Evolutionary conservation across 2,888 invertebrate species (phyloP).

Genomic region (Graphium colonna): DNA sequence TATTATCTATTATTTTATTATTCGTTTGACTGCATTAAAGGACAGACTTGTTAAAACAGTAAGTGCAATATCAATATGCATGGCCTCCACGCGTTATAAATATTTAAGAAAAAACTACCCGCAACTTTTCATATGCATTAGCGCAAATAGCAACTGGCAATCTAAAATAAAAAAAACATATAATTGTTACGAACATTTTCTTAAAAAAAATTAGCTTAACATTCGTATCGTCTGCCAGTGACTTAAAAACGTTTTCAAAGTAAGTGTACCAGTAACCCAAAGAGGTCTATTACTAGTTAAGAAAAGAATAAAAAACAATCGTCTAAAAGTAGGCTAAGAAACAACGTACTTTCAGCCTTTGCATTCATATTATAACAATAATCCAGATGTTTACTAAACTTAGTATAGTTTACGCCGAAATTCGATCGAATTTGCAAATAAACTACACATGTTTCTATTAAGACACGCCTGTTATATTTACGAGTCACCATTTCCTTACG

Average conservation of each 20-base stretch:
- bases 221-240: too few species aligned
- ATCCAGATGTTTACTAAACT: background rate
- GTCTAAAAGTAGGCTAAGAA: background rate
- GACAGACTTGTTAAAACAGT: background rate
- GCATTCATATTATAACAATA: background rate
- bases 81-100: background rate
- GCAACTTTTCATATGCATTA: background rate
- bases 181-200: background rate
- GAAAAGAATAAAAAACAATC: background rate
- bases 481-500: slow-evolving; percentile 17
- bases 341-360: background rate
- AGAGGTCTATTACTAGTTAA: background rate
- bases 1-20: too few species aligned
- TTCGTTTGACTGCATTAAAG: slow-evolving; percentile 4
- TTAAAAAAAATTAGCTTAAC: too few species aligned
- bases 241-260: too few species aligned
- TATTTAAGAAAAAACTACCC: slow-evolving; percentile 7
- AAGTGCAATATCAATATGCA: slow-evolving; percentile 8
- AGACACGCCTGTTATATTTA: slow-evolving; percentile 17
- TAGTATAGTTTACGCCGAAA: background rate
- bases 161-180: background rate
- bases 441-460: slow-evolving; percentile 10
- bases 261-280: background rate
- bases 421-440: background rate
- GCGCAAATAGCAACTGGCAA: background rate